Base-by-base conservation (phyloP, 64 coral and sea anemone species). In the Montipora sp. region DNA sequence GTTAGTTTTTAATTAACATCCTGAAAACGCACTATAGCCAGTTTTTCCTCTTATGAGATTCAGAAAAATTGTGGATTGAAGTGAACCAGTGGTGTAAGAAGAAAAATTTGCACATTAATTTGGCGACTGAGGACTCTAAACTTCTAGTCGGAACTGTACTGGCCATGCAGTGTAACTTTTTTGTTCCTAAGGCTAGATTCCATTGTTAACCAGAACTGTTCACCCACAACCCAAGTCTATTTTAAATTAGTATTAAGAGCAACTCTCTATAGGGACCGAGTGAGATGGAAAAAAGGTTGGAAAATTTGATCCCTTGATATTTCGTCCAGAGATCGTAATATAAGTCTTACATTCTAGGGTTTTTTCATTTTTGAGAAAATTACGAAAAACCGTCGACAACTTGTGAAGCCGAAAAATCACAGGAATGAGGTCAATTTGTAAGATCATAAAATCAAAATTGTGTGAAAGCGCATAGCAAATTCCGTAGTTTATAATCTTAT, bases 301-400 rank as follows among this genome's bases (percentile, higher is more conserved):
- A 27, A 80, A 80, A 80, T 57, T 80, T 19, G 51, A 80, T 0
- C 78, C 51, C 78, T 59, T 36, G 49, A 80, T 80, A 80, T 58
- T 80, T 80, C 78, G 51, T 59, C 78, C 51, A 80, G 78, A 80
- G 78, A 80, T 79, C 73, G 73, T 75, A 10, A 75, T 75, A 75
- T 73, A 73, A 73, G 69, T 73, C 69, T 75, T 75, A 75, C 27
- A 36, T 75, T 75, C 73, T 75, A 75, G 44, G 46, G 73, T 75
- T 75, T 47, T 48, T 75, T 13, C 73, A 75, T 75, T 75, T 75
- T 75, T 75, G 73, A 75, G 73, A 75, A 75, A 75, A 75, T 75
- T 75, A 75, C 73, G 36, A 75, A 75, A 47, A 75, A 44, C 24
- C 43, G 73, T 75, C 76, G 77, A 79, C 77, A 79, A 79, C 48